Evolutionary conservation across 1,140 invertebrate species (phyloP).

Genomic region (Pinna nobilis): DNA sequence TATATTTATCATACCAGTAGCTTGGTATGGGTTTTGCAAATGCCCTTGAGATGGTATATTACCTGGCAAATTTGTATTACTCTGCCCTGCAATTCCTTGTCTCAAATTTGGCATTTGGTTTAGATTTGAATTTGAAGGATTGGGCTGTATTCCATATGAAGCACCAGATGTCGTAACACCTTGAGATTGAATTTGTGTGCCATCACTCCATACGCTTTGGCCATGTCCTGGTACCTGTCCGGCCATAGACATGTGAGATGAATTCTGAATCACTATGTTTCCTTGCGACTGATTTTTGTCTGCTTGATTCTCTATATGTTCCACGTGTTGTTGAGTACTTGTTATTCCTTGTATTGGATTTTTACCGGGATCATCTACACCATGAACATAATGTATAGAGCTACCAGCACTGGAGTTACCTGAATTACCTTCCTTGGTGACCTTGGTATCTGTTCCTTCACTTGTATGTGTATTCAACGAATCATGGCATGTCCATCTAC

Average conservation of each 20-base stretch:
- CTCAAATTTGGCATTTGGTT: slow-evolving; percentile 1
- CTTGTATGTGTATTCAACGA: slow-evolving; percentile 87
- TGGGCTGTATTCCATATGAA: slow-evolving; percentile 5
- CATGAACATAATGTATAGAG: slow-evolving; percentile 67
- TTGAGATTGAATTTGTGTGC: slow-evolving; percentile 10
- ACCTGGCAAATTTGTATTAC: no score
- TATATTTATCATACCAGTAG: no score
- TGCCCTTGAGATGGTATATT: not conserved
- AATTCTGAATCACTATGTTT: slow-evolving; percentile 3
- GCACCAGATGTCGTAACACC: not conserved
- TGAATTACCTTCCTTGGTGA: slow-evolving; percentile 48
- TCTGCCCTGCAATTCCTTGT: not conserved
- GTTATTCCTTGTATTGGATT: slow-evolving; percentile 52
- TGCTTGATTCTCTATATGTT: not conserved
- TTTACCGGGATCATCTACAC: slow-evolving; percentile 66
- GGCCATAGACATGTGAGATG: slow-evolving; percentile 12
- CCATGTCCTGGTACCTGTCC: slow-evolving; percentile 9
- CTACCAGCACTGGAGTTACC: slow-evolving; percentile 63
- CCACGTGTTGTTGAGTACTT: not conserved
- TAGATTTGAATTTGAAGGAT: slow-evolving; percentile 4
- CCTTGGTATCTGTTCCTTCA: slow-evolving; percentile 52
- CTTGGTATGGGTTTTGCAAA: no score
- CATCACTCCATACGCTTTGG: slow-evolving; percentile 9
- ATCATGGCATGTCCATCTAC: slow-evolving; percentile 96
- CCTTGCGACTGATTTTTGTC: not conserved